Evolutionary conservation across 1,140 invertebrate species (phyloP).

Genomic region (Heterodera schachtii): DNA sequence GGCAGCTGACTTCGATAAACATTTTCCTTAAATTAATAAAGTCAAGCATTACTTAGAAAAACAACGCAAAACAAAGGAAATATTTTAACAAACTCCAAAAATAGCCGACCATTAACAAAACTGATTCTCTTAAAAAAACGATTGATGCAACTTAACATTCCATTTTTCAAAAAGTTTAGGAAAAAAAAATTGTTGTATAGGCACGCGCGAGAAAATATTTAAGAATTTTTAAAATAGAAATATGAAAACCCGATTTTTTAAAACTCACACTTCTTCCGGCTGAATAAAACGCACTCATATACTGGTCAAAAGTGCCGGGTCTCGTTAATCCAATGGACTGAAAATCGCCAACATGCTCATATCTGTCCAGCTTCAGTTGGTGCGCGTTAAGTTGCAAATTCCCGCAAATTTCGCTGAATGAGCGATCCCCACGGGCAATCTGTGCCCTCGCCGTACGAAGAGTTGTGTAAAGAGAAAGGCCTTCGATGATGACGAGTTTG

Average conservation of each 20-base stretch:
- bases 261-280: slow-evolving; percentile 30
- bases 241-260: no score
- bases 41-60: background rate
- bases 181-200: no score
- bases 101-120: no score
- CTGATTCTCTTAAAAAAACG: background rate
- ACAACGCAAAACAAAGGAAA: no score
- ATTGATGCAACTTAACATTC: background rate
- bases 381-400: slow-evolving; percentile 39
- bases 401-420: slow-evolving; percentile 39
- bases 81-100: no score
- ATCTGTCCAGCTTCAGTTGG: slow-evolving; percentile 31
- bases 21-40: slow-evolving; percentile 5
- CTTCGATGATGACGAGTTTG: slow-evolving; percentile 39
- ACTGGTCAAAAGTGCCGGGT: slow-evolving; percentile 38
- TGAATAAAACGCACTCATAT: slow-evolving; percentile 31
- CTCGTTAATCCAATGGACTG: slow-evolving; percentile 23
- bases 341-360: slow-evolving; percentile 24
- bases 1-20: slow-evolving; percentile 24
- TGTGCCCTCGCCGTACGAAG: slow-evolving; percentile 31
- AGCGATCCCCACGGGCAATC: slow-evolving; percentile 36
- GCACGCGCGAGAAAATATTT: no score
- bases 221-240: no score
- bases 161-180: no score
- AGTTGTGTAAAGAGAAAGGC: slow-evolving; percentile 36